Base-by-base conservation (phyloP, 1,140 invertebrate genomes). In the Euglossa dilemma region DNA sequence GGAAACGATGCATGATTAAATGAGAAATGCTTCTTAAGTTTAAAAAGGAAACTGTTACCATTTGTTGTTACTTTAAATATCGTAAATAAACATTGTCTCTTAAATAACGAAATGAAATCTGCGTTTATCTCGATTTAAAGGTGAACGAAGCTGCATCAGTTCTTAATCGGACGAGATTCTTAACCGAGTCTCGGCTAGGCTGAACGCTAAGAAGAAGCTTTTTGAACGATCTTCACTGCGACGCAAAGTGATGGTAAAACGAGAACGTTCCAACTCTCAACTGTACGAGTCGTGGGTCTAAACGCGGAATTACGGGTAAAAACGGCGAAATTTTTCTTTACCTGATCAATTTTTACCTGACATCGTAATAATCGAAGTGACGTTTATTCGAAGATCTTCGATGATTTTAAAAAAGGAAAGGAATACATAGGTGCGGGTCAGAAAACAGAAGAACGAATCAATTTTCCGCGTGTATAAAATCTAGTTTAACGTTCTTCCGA, bases 281-380 rank as follows among this genome's bases (percentile, higher is more conserved):
- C 71, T 50, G 36, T 6, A 23, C 12, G 20, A 36, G 16, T 67
- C 28, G 52, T 50, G 14, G 20, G 47, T 18, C 61, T 67, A 59
- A 67, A 57, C 76, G 63, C 54, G 72, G 43, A 56, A 57, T 66
- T 56, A 50, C 52, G 67, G 45, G 28, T 20, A 56, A 54, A 16
- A 25, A 47, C 12, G 47, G 28, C 54, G 23, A 74, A 64, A 74
- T 69, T 83, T 47, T 18, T 16, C 79, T 83, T 79, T 82, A 82
- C 72, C 50, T 57, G 16, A 52, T 52, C 3, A 2, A 14, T 36
- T 71, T 47, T 70, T 75, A 52, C 36, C 28, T 20, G n/a, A 83
- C 11, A 59, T 73, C 54, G 28, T 28, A 28, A 16, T 52, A 71
- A 36, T 52, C 20, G 54, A 54, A 54, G 23, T 69, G 25, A 25